Evolutionary conservation across 2,113 vertebrate species (phyloP), one percentile per base, ranked within the genome.

Genomic region (Leucosticte australis): DNA sequence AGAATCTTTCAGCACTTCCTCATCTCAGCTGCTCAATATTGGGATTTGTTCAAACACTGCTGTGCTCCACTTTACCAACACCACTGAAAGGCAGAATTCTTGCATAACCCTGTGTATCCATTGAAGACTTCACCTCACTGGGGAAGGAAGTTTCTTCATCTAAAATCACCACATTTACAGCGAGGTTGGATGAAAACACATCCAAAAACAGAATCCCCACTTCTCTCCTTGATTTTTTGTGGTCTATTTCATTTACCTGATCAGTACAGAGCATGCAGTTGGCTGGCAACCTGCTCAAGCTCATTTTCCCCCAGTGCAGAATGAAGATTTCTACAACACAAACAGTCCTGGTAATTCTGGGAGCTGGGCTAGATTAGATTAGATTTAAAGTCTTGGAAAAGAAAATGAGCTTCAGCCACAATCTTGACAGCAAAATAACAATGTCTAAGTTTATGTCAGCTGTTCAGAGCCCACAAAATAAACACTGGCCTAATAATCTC

Each of bases 401-500:
- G 79, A 77, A 93, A 92, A 96, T 6, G 59, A 87, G 82, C 62
- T 85, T 62, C 78, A 88, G 92, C 84, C 59, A 68, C 55, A 74
- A 56, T 75, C 88, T 44, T 88, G 79, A 91, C 93, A 89, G 87
- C 68, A 86, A 95, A 96, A 94, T 93, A 95, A 90, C 64, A 82
- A 79, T 13, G 47, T 90, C 64, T 83, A 63, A 49, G 56, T 92
- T 96, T 68, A 59, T 74, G 79, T 70, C 26, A 0, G 69, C 89
- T 49, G 18, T 49, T 70, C 77, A 73, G 57, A 95, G 59, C 42
- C 77, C 62, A 74, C 87, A 93, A 10, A 94, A 89, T 87, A 96
- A 97, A 96, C 87, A 94, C 0, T 80, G 69, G 50, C 41, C 53
- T 78, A 95, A 90, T 92, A 90, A 96, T 89, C 91, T 92, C 91